These are phyloP conservation scores for Sialis fuliginosa DNA, from an alignment of 2,888 invertebrate species.

Conservation along the genomic window DNA sequence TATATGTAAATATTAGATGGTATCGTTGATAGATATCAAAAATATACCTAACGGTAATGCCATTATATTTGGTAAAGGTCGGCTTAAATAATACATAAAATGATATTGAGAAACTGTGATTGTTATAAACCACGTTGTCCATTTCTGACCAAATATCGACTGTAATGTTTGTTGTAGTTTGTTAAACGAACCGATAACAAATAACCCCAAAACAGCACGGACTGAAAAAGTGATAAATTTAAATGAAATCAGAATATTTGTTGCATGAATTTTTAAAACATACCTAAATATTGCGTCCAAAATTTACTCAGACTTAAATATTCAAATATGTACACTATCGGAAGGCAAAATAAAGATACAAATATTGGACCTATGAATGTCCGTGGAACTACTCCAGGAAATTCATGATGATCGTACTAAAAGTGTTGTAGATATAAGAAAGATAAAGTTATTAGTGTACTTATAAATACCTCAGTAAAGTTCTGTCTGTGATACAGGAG, in stretches of 20 bases:
- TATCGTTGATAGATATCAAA: background rate
- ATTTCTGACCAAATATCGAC: constrained; percentile 58
- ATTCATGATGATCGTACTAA: constrained; percentile 95
- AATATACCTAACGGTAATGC: constrained; percentile 73
- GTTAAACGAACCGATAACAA: constrained; percentile 58
- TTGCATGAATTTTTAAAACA: constrained; percentile 18
- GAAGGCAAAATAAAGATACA: constrained; percentile 60
- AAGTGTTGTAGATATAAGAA: constrained; percentile 17
- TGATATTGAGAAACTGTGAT: constrained; percentile 91
- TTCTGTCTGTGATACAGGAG: constrained; percentile 75
- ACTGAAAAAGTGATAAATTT: constrained; percentile 38
- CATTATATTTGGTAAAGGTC: constrained; percentile 90
- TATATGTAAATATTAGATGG: constrained; percentile 3
- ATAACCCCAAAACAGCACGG: constrained; percentile 56
- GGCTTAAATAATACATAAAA: constrained; percentile 90
- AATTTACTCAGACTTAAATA: constrained; percentile 61
- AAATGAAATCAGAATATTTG: constrained; percentile 1
- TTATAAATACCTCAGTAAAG: constrained; percentile 52
- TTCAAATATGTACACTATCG: constrained; percentile 50
- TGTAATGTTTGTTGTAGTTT: constrained; percentile 55
- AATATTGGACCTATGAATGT: constrained; percentile 85
- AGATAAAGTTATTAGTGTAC: background rate
- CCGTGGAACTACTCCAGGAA: constrained; percentile 94
- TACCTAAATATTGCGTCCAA: constrained; percentile 78
- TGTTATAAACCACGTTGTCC: constrained; percentile 64